These are phyloP conservation scores for Nansenia antarctica DNA, from an alignment of 2,113 vertebrate species.

Conservation along the genomic window DNA sequence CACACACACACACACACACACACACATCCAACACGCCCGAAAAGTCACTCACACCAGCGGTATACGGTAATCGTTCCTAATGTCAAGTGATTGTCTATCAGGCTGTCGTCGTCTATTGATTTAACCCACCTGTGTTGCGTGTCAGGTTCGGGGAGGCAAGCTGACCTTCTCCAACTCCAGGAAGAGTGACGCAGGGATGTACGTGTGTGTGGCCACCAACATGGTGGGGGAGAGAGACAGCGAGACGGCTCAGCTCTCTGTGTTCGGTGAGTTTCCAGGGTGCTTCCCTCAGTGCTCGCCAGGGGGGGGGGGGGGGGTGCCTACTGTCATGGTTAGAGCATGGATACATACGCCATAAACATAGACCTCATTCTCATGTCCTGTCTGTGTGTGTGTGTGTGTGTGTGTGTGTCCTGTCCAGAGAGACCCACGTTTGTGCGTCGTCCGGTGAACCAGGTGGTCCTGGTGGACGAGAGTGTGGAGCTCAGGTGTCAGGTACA, in stretches of 20 bases:
- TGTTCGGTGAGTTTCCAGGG: conserved; percentile 81
- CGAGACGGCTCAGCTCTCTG: conserved; percentile 92
- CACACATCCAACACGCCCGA: too few relatives aligned
- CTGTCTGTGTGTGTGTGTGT: background rate
- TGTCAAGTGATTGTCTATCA: too few relatives aligned
- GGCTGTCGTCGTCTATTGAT: too few relatives aligned
- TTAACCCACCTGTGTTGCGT: conserved; percentile 3
- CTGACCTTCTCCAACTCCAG: conserved; percentile 90
- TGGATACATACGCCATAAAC: background rate
- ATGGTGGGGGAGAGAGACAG: conserved; percentile 95
- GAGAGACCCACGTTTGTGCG: conserved; percentile 91
- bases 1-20: too few relatives aligned
- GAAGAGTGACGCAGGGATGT: conserved; percentile 91
- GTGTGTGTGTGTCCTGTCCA: conserved; percentile 52
- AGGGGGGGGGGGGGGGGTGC: too few relatives aligned
- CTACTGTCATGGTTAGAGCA: too few relatives aligned
- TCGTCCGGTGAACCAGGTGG: conserved; percentile 93
- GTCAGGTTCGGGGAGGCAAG: conserved; percentile 91
- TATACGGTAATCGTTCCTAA: too few relatives aligned
- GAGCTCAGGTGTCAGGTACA: conserved; percentile 95
- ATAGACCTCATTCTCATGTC: background rate
- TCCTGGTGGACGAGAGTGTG: conserved; percentile 87
- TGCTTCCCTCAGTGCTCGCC: background rate
- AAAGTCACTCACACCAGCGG: too few relatives aligned
- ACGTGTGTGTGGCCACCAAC: conserved; percentile 91